A percentile compares a stretch with the other conserved stretches of the same genome.
Evolutionary conservation across 1,140 invertebrate genomes (phyloP).

Genomic region (Schlechtendalia chinensis): DNA sequence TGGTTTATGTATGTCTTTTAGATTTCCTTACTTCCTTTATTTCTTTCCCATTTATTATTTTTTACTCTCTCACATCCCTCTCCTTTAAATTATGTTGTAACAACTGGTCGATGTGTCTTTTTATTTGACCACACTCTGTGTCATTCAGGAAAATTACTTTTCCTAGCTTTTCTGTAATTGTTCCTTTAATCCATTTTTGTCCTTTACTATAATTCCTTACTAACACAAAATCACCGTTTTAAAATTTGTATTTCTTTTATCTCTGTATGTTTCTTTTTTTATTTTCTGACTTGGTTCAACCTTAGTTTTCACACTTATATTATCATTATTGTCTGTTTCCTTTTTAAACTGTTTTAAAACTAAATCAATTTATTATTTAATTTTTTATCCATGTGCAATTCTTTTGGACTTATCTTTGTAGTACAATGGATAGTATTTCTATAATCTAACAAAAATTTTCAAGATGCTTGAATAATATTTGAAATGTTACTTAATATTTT

Average conservation of each 20-base stretch:
- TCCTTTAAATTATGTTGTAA: background rate
- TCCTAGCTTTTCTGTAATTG: background rate
- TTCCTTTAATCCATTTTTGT: background rate
- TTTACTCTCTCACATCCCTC: background rate
- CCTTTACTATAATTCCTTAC: background rate
- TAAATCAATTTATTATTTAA: slow-evolving; percentile 47
- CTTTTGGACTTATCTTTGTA: slow-evolving; percentile 49
- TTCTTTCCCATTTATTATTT: background rate
- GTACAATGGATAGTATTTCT: slow-evolving; percentile 41
- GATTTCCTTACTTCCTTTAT: slow-evolving; percentile 2
- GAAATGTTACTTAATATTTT: background rate
- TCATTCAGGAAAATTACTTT: background rate
- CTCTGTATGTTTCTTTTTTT: background rate
- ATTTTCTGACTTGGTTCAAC: background rate
- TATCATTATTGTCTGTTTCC: background rate
- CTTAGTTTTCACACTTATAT: background rate
- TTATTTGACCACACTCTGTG: background rate
- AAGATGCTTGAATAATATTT: background rate
- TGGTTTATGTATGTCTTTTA: background rate
- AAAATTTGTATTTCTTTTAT: slow-evolving; percentile 4
- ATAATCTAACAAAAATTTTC: slow-evolving; percentile 42
- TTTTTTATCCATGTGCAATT: slow-evolving; percentile 51
- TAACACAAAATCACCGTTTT: background rate
- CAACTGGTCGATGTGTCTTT: background rate
- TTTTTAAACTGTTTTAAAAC: slow-evolving; percentile 16